These are phyloP conservation scores for Chloroceryle amazona DNA, from an alignment of 2,797 vertebrate species.

Conservation along the genomic window DNA sequence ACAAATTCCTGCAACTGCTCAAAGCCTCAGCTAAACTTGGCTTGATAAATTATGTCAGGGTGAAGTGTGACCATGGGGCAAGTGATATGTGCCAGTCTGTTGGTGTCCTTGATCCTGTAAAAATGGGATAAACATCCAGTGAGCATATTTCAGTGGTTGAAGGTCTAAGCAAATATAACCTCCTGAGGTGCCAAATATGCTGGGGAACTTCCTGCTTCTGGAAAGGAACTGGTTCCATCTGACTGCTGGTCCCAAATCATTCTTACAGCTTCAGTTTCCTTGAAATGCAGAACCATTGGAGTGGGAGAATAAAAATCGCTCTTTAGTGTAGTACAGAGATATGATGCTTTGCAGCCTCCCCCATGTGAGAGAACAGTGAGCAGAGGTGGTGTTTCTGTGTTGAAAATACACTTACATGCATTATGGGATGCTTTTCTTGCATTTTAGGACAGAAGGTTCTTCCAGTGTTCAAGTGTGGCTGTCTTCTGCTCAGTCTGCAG, in stretches of 20 bases:
- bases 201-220: neutral
- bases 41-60: neutral
- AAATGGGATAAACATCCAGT: neutral
- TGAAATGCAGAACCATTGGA: slow-evolving; percentile 10
- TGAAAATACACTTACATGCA: neutral
- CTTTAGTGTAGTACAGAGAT: neutral
- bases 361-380: neutral
- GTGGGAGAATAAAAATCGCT: slow-evolving; percentile 42
- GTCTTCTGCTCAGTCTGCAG: neutral
- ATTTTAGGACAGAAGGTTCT: neutral
- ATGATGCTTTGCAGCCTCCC: neutral
- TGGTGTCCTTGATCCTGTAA: neutral
- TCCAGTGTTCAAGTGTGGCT: neutral
- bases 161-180: neutral
- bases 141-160: neutral
- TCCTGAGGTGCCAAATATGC: neutral
- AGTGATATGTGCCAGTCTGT: neutral
- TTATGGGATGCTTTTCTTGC: neutral
- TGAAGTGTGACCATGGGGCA: neutral
- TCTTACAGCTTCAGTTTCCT: slow-evolving; percentile 43
- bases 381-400: neutral
- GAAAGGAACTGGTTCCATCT: neutral
- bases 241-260: slow-evolving; percentile 13
- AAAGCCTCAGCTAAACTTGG: neutral
- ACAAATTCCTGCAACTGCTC: neutral